These are phyloP conservation scores for human DNA, from an alignment of 2,113 vertebrate species.

Conservation along the genomic window GRCh38 chr21:19542001-19542500, in stretches of 20 bases:
- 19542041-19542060: background rate
- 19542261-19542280: background rate
- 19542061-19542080: background rate
- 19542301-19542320: background rate
- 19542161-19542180: background rate
- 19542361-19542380: background rate
- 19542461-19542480: background rate
- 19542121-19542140: background rate
- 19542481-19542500: background rate
- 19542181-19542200: background rate
- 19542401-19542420: background rate
- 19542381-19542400: background rate
- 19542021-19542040: background rate
- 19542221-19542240: background rate
- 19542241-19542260: background rate
- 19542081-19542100: background rate
- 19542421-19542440: background rate
- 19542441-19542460: background rate
- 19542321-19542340: background rate
- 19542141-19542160: background rate
- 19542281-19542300: background rate
- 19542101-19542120: constrained; percentile 26
- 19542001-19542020: background rate
- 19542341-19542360: background rate
- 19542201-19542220: background rate